Evolutionary conservation across 2,797 vertebrate genomes (phyloP).

Genomic region (Hippopotamyrus pictus): DNA sequence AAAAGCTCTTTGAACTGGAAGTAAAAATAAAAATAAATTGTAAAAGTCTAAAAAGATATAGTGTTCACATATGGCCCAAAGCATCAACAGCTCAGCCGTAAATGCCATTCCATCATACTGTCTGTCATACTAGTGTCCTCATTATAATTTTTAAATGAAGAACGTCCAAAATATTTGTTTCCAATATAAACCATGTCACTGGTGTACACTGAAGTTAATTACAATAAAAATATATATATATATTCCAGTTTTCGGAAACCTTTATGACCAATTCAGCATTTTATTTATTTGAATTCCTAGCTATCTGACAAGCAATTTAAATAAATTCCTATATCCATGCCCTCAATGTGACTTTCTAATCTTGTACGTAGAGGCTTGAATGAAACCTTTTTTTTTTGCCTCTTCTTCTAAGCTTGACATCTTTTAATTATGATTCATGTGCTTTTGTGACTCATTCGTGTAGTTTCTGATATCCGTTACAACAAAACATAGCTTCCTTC

Average conservation of each 20-base stretch:
- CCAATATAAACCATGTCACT: neutral
- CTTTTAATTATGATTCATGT: neutral
- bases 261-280: neutral
- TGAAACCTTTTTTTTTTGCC: neutral
- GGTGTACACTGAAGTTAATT: neutral
- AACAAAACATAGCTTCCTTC: neutral
- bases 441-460: neutral
- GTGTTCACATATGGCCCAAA: neutral
- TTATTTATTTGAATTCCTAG: slow-evolving; percentile 4
- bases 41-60: neutral
- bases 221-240: neutral
- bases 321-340: neutral
- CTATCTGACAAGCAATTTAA: neutral
- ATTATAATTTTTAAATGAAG: neutral
- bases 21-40: neutral
- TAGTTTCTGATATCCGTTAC: neutral
- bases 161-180: neutral
- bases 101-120: neutral
- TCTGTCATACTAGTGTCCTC: neutral
- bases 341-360: neutral
- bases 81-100: neutral
- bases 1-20: neutral
- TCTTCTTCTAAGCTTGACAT: neutral
- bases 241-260: neutral
- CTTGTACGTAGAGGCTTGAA: neutral